Percentiles rank a stretch among this genome's conserved stretches.
These are phyloP conservation scores for Drosophila nannoptera DNA, from an alignment of 1,140 invertebrate genomes.

Conservation along the genomic window DNA sequence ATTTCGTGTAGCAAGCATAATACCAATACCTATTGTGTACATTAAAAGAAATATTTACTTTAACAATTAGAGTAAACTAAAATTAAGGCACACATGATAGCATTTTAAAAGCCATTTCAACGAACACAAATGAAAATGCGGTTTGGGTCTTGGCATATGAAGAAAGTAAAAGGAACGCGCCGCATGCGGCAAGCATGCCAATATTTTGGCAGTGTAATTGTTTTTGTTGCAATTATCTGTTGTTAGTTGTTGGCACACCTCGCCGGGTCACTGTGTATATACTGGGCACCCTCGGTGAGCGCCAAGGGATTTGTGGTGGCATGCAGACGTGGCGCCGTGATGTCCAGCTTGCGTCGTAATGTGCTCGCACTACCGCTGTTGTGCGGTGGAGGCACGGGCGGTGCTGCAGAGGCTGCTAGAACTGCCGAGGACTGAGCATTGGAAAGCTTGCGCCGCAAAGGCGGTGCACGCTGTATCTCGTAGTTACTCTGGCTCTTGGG, in stretches of 20 bases:
- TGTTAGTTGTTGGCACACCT: conserved; percentile 60
- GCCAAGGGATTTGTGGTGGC: conserved; percentile 86
- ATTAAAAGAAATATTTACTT: not conserved
- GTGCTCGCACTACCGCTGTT: conserved; percentile 48
- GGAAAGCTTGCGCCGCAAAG: conserved; percentile 50
- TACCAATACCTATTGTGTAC: not conserved
- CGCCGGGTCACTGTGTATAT: conserved; percentile 64
- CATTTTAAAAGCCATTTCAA: not conserved
- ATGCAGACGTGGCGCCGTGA: conserved; percentile 83
- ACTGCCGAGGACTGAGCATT: conserved; percentile 9
- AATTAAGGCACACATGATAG: conserved; percentile 9
- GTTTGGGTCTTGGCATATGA: not conserved
- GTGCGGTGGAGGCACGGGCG: conserved; percentile 28
- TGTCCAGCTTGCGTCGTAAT: conserved; percentile 80
- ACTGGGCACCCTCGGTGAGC: conserved; percentile 81
- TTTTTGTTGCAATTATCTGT: conserved; percentile 20
- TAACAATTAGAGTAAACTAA: not conserved
- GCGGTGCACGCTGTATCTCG: conserved; percentile 38
- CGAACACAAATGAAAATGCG: conserved; percentile 4
- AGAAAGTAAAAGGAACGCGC: conserved; percentile 10
- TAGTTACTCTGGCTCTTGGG: conserved; percentile 64
- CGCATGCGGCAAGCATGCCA: conserved; percentile 22
- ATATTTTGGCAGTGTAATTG: conserved; percentile 22
- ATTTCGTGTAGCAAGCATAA: not conserved
- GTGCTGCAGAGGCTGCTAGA: conserved; percentile 8